Base-by-base conservation (phyloP, 1,140 invertebrate genomes). In the Dryas iulia region DNA sequence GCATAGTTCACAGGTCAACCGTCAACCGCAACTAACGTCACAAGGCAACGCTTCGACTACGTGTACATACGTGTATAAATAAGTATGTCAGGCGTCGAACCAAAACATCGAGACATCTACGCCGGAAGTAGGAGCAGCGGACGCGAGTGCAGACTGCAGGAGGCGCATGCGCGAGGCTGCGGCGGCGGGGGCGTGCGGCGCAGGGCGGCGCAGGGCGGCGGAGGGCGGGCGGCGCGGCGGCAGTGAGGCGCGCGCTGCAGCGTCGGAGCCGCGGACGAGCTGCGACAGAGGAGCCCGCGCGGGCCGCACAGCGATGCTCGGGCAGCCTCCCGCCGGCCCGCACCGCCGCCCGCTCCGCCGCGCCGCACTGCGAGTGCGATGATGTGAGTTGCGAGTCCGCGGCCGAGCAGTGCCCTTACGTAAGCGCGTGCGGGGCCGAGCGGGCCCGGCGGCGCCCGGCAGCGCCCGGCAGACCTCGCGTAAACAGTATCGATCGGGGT, bases 181-280 rank as follows among this genome's bases (percentile, higher is more conserved):
- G 30, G 18, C n/a, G 28, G 58, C 7, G 30, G 1, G 31, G 52
- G 30, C 52, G 64, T 64, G 69, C 23, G 63, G 26, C 59, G 69
- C 71, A 60, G 79, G 78, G 75, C 74, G 70, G 74, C 75, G 71
- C 75, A 65, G 62, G 75, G 74, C 78, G 24, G n/a, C 7, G 30
- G 1, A 26, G 31, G 52, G 30, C 52, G 64, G 66, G 69, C 23
- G 63, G 26, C 59, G 69, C 71, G 63, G 79, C 76, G 78, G 75
- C 74, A 71, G 74, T 77, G 71, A 76, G 67, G 62, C 76, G 74
- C 78, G 24, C 26, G 52, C 25, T 10, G 59, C 31, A 61, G 52
- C 77, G 53, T 74, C 76, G 64, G 72, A 68, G 71, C 71, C 59
- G 53, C 53, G 53, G 5, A 7, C 53, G 53, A 54, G 52, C 69